phyloP scores from a whole-genome alignment of 2,113 vertebrate species.

The Maccullochella peelii region DNA sequence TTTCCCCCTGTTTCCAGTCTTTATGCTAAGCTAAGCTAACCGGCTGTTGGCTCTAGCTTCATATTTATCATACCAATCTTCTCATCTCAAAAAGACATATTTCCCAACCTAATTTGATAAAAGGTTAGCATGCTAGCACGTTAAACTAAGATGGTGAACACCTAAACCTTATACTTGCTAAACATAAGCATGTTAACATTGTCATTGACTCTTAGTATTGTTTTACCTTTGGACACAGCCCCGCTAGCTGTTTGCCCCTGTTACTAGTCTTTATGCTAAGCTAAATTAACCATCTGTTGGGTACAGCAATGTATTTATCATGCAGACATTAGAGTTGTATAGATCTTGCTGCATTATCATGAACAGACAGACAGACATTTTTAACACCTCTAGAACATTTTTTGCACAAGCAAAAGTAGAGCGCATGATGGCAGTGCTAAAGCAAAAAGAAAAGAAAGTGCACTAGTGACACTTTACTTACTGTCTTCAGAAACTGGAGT shows the following conservation, averaged over 20 bases:
- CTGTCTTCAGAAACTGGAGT: conserved; percentile 68
- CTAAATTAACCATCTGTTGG: not conserved
- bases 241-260: not conserved
- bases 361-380: conserved; percentile 14
- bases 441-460: conserved; percentile 55
- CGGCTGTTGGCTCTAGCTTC: not conserved
- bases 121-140: not conserved
- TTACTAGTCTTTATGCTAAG: not conserved
- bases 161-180: not conserved
- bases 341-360: not conserved
- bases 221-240: not conserved
- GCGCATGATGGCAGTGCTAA: conserved; percentile 71
- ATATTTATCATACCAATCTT: not conserved
- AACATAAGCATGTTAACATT: not conserved
- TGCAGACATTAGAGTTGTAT: not conserved
- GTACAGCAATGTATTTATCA: not conserved
- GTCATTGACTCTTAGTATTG: no score
- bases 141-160: not conserved
- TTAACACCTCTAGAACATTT: conserved; percentile 17
- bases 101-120: not conserved
- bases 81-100: not conserved
- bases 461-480: conserved; percentile 62
- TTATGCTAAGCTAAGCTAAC: conserved; percentile 14
- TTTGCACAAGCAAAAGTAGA: conserved; percentile 70
- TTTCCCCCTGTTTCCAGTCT: conserved; percentile 4